phyloP scores from a whole-genome alignment of 2,888 invertebrate genomes.

The Polydesmus complanatus region DNA sequence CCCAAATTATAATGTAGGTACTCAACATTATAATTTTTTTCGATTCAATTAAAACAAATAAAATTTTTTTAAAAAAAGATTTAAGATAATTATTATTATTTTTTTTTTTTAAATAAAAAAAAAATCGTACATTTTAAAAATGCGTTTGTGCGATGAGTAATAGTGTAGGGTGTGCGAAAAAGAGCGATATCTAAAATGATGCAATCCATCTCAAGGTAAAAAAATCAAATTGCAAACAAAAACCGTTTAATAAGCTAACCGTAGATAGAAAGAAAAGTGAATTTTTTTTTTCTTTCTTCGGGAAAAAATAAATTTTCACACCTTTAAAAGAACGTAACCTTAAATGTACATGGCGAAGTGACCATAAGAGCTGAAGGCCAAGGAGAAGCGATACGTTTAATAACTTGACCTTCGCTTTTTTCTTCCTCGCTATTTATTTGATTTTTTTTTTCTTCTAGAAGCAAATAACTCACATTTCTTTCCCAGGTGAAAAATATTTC shows the following conservation, averaged over 20 bases:
- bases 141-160: not conserved
- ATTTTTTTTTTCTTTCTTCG: too few relatives aligned
- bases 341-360: not conserved
- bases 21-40: not conserved
- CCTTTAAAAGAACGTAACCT: not conserved
- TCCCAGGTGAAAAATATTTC: too few relatives aligned
- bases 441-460: too few relatives aligned
- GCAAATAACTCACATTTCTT: too few relatives aligned
- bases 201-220: not conserved
- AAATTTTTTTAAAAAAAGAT: too few relatives aligned
- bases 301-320: not conserved
- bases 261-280: too few relatives aligned
- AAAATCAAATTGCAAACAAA: not conserved
- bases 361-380: not conserved
- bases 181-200: not conserved
- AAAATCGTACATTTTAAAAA: not conserved
- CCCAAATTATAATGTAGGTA: not conserved
- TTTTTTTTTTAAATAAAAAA: too few relatives aligned
- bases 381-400: not conserved
- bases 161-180: not conserved
- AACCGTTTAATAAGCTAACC: too few relatives aligned
- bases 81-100: too few relatives aligned
- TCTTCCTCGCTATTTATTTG: too few relatives aligned
- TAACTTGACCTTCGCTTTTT: too few relatives aligned
- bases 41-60: too few relatives aligned